A percentile compares a stretch with the other conserved stretches of the same genome.
Conservation (phyloP, 2,888 invertebrate species). For the Zygogramma bicolorata region DNA sequence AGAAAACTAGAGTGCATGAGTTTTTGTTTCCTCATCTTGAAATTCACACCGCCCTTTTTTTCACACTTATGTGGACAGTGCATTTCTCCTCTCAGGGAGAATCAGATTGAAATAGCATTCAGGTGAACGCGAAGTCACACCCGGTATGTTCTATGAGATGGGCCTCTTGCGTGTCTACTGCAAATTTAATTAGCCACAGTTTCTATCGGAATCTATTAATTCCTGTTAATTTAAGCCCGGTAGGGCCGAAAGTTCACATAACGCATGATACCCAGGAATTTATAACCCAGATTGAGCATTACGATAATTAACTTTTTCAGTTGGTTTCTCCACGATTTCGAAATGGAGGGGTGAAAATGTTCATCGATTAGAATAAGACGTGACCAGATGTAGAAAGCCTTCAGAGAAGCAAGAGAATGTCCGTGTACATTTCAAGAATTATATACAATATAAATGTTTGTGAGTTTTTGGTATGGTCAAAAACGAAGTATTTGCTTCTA, state of each 20-base stretch:
- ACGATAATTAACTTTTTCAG: constrained; percentile 35
- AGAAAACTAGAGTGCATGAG: too few species aligned
- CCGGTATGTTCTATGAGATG: constrained; percentile 20
- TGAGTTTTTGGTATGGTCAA: too few species aligned
- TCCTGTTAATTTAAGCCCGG: constrained; percentile 51
- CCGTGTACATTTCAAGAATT: too few species aligned
- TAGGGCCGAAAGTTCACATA: constrained; percentile 25
- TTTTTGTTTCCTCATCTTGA: too few species aligned
- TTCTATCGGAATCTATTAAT: constrained; percentile 59
- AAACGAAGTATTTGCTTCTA: too few species aligned
- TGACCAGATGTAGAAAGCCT: not conserved
- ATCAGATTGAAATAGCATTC: too few species aligned
- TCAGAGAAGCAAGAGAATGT: too few species aligned
- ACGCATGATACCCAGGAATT: constrained; percentile 33
- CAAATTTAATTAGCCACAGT: constrained; percentile 55
- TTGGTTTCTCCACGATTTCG: not conserved
- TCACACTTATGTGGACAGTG: too few species aligned
- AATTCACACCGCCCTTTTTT: too few species aligned
- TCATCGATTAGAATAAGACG: not conserved
- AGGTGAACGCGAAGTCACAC: not conserved
- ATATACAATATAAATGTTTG: too few species aligned
- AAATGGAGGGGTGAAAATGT: not conserved
- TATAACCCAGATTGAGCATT: constrained; percentile 34
- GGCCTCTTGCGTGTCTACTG: constrained; percentile 51
- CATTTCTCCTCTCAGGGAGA: too few species aligned